Percentiles rank a stretch among this genome's conserved stretches.
phyloP scores from a whole-genome alignment of 2,113 vertebrate genomes.

The Pipa parva region DNA sequence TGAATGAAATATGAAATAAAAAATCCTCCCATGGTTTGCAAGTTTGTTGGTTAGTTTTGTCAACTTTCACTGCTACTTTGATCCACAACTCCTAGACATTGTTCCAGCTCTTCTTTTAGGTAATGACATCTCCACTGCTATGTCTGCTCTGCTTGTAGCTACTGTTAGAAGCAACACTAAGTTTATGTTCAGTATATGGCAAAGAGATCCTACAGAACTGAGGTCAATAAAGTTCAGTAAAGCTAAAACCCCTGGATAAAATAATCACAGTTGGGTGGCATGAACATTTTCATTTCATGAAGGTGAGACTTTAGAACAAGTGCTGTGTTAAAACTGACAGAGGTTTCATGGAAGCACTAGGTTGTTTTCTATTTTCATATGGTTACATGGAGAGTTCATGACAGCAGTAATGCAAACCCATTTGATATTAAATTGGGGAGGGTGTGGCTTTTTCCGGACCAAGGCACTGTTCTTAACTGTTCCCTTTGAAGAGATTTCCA shows the following conservation, averaged over 20 bases:
- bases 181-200: slow-evolving; percentile 21
- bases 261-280: slow-evolving; percentile 13
- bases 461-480: not conserved
- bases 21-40: too few relatives aligned
- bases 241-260: slow-evolving; percentile 15
- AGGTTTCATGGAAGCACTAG: slow-evolving; percentile 1
- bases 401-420: too few relatives aligned
- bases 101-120: not conserved
- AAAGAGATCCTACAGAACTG: slow-evolving; percentile 23
- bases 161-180: slow-evolving; percentile 27
- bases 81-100: not conserved
- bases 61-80: too few relatives aligned
- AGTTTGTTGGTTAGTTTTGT: too few relatives aligned
- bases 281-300: slow-evolving; percentile 29
- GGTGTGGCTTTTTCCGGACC: not conserved
- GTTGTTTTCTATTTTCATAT: not conserved
- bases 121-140: slow-evolving; percentile 18
- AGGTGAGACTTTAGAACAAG: slow-evolving; percentile 24
- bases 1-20: too few relatives aligned
- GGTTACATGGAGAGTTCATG: not conserved
- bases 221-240: slow-evolving; percentile 24
- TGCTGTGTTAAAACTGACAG: not conserved
- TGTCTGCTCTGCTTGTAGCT: slow-evolving; percentile 5
- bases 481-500: too few relatives aligned
- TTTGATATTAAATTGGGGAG: too few relatives aligned